These are phyloP conservation scores for Lithobates pipiens DNA, from an alignment of 2,797 vertebrate genomes.

Conservation along the genomic window DNA sequence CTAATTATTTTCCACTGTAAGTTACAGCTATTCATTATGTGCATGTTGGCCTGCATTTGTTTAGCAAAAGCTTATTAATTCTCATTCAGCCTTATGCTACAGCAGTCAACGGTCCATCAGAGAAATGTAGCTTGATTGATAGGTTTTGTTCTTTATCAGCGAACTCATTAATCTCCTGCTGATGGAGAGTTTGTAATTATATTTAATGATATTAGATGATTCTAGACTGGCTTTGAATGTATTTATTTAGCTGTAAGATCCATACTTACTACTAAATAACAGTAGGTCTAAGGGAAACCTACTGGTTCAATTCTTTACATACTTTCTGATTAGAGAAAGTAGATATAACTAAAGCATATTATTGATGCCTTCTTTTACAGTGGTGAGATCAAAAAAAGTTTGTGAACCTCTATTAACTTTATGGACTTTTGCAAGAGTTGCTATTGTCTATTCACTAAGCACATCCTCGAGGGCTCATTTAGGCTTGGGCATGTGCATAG, in stretches of 20 bases:
- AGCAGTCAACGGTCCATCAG: slow-evolving; percentile 75
- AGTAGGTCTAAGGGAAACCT: not conserved
- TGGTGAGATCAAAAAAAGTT: too few relatives aligned
- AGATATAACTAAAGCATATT: not conserved
- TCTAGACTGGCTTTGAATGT: not conserved
- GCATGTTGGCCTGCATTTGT: slow-evolving; percentile 76
- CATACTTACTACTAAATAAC: not conserved
- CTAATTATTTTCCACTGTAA: slow-evolving; percentile 68
- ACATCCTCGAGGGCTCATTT: too few relatives aligned
- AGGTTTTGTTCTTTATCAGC: slow-evolving; percentile 69
- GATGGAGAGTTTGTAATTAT: slow-evolving; percentile 10
- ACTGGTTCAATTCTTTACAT: too few relatives aligned
- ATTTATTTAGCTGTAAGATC: too few relatives aligned
- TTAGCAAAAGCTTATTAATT: slow-evolving; percentile 83
- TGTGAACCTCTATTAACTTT: too few relatives aligned
- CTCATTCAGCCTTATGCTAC: slow-evolving; percentile 75
- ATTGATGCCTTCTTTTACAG: too few relatives aligned
- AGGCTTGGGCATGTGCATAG: too few relatives aligned
- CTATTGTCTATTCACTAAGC: too few relatives aligned
- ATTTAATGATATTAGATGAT: not conserved
- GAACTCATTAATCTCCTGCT: slow-evolving; percentile 60
- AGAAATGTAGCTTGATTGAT: slow-evolving; percentile 71
- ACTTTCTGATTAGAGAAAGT: too few relatives aligned
- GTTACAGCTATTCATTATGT: slow-evolving; percentile 81
- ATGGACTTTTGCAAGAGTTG: too few relatives aligned